phyloP scores from a whole-genome alignment of 92 coral and sea anemone species.

The Zoanthus sansibaricus region DNA sequence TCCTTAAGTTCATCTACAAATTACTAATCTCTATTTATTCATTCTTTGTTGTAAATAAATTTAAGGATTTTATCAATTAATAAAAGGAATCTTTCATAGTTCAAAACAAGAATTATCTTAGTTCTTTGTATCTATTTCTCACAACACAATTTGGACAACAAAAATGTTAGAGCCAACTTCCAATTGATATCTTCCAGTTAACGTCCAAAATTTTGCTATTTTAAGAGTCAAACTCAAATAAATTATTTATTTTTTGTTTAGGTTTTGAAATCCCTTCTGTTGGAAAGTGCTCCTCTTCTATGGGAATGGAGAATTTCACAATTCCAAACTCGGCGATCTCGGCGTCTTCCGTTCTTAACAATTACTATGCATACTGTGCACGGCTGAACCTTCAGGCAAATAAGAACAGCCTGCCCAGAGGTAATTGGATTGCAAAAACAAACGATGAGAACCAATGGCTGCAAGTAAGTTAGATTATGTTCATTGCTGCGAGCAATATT shows the following conservation, averaged over 20 bases:
- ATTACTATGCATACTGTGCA: neutral
- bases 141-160: too few species aligned
- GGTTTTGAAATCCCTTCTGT: slow-evolving; percentile 12
- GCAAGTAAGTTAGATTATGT: neutral
- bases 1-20: too few species aligned
- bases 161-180: too few species aligned
- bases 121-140: too few species aligned
- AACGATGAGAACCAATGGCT: slow-evolving; percentile 37
- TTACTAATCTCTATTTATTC: too few species aligned
- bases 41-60: too few species aligned
- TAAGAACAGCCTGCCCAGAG: neutral
- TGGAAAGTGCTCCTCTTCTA: neutral
- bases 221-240: neutral
- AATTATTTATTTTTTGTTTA: neutral
- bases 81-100: too few species aligned
- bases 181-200: too few species aligned
- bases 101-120: too few species aligned
- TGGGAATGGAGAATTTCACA: slow-evolving; percentile 40
- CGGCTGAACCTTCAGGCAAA: neutral
- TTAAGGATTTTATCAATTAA: too few species aligned
- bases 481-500: too few species aligned
- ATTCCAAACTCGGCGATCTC: slow-evolving; percentile 30
- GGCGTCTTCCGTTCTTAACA: neutral
- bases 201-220: neutral
- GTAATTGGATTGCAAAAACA: neutral